Base-by-base conservation (phyloP, 2,797 vertebrate genomes). In the Phalanger gymnotis region DNA sequence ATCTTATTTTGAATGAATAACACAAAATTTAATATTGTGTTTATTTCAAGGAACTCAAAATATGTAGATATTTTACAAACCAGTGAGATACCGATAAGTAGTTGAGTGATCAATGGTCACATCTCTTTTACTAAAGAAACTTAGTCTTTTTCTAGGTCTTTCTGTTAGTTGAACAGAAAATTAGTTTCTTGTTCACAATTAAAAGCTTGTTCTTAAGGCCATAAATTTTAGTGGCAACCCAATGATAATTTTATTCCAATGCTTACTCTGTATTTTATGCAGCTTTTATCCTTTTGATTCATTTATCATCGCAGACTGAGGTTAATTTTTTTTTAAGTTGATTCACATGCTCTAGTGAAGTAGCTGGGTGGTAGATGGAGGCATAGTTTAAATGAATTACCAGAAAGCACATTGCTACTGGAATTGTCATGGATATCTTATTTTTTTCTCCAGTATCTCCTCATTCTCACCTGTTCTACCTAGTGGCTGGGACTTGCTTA, bases 171-270 rank as follows among this genome's bases (percentile, higher is more conserved):
- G 10, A 16, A 73, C 11, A 96, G 56, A 94, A 31, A 90, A 30
- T 61, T 93, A 16, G 28, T 3, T 89, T 96, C 92, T 90, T n/a
- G 47, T 19, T 95, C 93, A 91, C 0, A 94, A 34, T 89, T 95
- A 47, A 91, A 90, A 6, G n/a, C 94, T 92, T 94, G 31, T 94
- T 34, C 91, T 97, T 52, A 94, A 95, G 61, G 87, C 28, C 1
- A 11, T 61, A 89, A 91, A 92, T 96, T 96, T 47, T 53, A 92
- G 31, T 55, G 92, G 31, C 54, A 54, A n/a, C 3, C 25, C 91
- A 89, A 3, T 94, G 90, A 10, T 61, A 95, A 47, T 94, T 95
- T 53, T 93, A 16, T 53, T 94, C 34, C 90, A 94, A 91, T 95
- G 91, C 3, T 95, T 95, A 81, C 54, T 92, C 11, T 81, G 2